A percentile compares a stretch with the other conserved stretches of the same genome.
phyloP scores from a whole-genome alignment of 2,888 invertebrate genomes.

The Plebejus anna region DNA sequence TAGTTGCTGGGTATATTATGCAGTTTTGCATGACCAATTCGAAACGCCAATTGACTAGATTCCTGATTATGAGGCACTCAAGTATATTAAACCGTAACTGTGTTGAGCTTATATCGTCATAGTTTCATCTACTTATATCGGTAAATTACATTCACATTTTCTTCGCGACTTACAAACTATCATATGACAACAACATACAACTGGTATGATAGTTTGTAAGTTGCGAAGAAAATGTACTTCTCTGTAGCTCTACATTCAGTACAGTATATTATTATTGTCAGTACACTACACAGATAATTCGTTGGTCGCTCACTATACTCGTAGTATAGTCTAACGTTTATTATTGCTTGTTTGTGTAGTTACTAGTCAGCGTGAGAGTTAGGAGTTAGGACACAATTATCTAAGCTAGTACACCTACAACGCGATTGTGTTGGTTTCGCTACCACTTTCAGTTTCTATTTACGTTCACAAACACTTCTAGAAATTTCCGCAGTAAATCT shows the following conservation, averaged over 20 bases:
- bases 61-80: neutral
- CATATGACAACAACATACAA: too few relatives aligned
- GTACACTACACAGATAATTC: too few relatives aligned
- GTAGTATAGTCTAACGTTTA: too few relatives aligned
- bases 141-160: neutral
- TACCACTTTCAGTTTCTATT: constrained; percentile 4
- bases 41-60: neutral
- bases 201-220: too few relatives aligned
- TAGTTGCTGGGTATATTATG: neutral
- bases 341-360: too few relatives aligned
- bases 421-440: neutral
- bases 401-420: neutral
- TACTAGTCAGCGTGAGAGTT: neutral
- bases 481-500: neutral
- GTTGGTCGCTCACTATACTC: too few relatives aligned
- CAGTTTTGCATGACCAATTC: neutral
- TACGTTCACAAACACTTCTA: constrained; percentile 9
- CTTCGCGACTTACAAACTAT: too few relatives aligned
- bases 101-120: neutral
- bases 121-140: neutral
- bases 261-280: too few relatives aligned
- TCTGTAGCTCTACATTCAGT: too few relatives aligned
- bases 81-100: neutral
- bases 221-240: too few relatives aligned
- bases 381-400: neutral